Base-by-base conservation (phyloP, 2,113 vertebrate genomes). In the Desmodus rotundus region DNA sequence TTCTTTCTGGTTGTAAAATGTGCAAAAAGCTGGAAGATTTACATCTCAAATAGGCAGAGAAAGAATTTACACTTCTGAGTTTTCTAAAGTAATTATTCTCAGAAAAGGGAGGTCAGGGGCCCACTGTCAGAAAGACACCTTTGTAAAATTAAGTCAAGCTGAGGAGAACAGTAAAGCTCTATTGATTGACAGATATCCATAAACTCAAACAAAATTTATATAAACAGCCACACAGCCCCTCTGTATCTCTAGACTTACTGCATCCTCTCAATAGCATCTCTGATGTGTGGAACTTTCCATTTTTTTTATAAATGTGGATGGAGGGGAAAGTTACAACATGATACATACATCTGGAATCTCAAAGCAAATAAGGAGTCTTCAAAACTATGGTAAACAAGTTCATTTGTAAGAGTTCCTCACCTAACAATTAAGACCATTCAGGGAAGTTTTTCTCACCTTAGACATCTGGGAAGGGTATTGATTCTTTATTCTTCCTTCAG, bases 241-340 rank as follows among this genome's bases (percentile, higher is more conserved):
- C 16, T 14, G 26, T 43, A 36, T 52, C 16, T 73, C 73, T 19
- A 6, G 11, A 67, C 52, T 82, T 58, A 38, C 14, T 58, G 5
- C 11, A 17, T 58, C n/a, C 22, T 50, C 16, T 85, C 38, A 86
- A 63, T 36, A 76, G 19, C 63, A 73, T 31, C 47, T 84, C 9
- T 86, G 5, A 19, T 56, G 14, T 47, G 3, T 19, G 54, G 54
- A 56, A 52, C 17, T 68, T 56, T 63, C 41, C 56, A 12, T 47
- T 94, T 89, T 83, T 93, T 93, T 93, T 89, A 45, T 92, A 87
- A 81, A 74, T 63, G 12, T 15, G 14, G 16, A 78, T 28, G 22
- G 28, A 72, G 38, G 17, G 7, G 19, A 80, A 91, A 41, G 28
- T 61, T 58, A 65, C 8, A 81, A 5, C 24, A 12, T 19, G 54